These are phyloP conservation scores for Phyto melanocephala DNA, from an alignment of 2,888 invertebrate genomes.

Conservation along the genomic window DNA sequence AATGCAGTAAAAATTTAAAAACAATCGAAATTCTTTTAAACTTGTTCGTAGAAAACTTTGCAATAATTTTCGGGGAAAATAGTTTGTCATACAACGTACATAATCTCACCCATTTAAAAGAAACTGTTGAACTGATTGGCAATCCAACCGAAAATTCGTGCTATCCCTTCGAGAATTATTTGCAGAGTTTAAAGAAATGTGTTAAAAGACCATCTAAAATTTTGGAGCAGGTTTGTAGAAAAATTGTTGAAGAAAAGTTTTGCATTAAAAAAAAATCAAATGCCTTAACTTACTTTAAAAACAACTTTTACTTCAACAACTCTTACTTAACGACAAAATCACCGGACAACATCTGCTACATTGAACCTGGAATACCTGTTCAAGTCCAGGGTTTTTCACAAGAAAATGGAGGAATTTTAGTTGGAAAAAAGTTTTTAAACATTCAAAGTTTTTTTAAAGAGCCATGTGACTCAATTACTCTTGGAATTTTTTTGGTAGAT, in stretches of 20 bases:
- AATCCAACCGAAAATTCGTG: conserved; percentile 11
- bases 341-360: conserved; percentile 34
- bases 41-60: conserved; percentile 13
- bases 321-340: conserved; percentile 18
- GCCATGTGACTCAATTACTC: conserved; percentile 18
- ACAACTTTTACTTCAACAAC: conserved; percentile 11
- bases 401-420: conserved; percentile 17
- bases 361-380: conserved; percentile 21
- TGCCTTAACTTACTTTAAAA: conserved; percentile 20
- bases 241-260: too few species aligned
- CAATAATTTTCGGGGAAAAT: conserved; percentile 25
- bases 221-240: neutral
- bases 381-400: conserved; percentile 26
- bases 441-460: conserved; percentile 37
- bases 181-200: conserved; percentile 28
- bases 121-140: conserved; percentile 4
- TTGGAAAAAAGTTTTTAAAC: conserved; percentile 29
- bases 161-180: conserved; percentile 29
- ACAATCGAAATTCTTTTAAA: neutral
- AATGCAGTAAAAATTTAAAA: conserved; percentile 1
- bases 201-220: neutral
- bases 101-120: neutral
- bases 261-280: neutral
- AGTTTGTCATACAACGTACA: conserved; percentile 20
- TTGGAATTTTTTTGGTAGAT: neutral